phyloP scores from a whole-genome alignment of 1,140 invertebrate species.

The Trissolcus basalis region DNA sequence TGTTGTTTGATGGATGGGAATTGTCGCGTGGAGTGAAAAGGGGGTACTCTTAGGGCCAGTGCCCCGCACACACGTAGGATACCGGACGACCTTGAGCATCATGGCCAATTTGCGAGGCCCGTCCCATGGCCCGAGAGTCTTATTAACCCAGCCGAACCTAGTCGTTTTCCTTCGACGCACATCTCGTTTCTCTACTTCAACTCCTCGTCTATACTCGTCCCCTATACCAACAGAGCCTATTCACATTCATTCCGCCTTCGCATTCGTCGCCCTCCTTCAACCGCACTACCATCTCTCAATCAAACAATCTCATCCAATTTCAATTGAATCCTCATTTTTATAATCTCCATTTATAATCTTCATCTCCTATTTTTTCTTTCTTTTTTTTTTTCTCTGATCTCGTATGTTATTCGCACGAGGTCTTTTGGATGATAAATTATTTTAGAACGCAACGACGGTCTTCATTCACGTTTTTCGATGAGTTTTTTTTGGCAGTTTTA shows the following conservation, averaged over 20 bases:
- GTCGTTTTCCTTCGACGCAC: slow-evolving; percentile 51
- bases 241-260: slow-evolving; percentile 2
- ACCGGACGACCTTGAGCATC: slow-evolving; percentile 75
- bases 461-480: too few relatives aligned
- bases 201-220: slow-evolving; percentile 10
- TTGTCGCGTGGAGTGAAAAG: slow-evolving; percentile 37
- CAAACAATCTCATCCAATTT: too few relatives aligned
- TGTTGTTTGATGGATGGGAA: slow-evolving; percentile 9
- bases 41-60: slow-evolving; percentile 70
- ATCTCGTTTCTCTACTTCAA: too few relatives aligned
- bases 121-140: slow-evolving; percentile 63
- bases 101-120: slow-evolving; percentile 74
- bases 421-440: too few relatives aligned
- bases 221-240: slow-evolving; percentile 2
- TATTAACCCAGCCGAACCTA: slow-evolving; percentile 58
- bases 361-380: too few relatives aligned
- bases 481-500: slow-evolving; percentile 45
- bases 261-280: too few relatives aligned
- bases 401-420: too few relatives aligned
- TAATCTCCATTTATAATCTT: too few relatives aligned
- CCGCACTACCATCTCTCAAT: too few relatives aligned
- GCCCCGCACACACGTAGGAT: slow-evolving; percentile 68
- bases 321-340: too few relatives aligned
- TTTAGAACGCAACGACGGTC: too few relatives aligned
- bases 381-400: too few relatives aligned